Evolutionary conservation across 2,888 invertebrate species (phyloP), one percentile per base, ranked within the genome.

Genomic region (Metallyticus violacea): DNA sequence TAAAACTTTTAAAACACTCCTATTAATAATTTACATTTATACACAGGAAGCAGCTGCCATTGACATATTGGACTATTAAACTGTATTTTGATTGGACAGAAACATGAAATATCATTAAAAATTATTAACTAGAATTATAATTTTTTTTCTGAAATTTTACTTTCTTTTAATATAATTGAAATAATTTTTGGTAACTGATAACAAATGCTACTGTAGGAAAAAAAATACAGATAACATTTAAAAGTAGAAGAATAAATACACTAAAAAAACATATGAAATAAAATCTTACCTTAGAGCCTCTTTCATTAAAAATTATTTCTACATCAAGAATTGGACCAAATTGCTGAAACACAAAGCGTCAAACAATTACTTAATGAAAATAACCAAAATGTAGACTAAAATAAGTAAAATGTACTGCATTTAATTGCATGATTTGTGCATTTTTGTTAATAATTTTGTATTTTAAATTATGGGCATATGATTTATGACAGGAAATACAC

Each of bases 241-340:
- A 79, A 25, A 81, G n/a, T 79, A 77, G 27, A 26, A 78, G 81
- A 81, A 81, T 77, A 9, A 26, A 87, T 82, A 77, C 26, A n/a
- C 27, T 40, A 27, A 40, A 82, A 30, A 87, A 85, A 26, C 40
- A 62, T 22, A 62, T 22, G 15, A 62, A 62, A 62, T 62, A 22
- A 76, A 88, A 79, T 88, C 97, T 96, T 96, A 99, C 99, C 98
- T 99, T 99, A 91, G 99, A 99, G 93, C 99, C 99, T 90, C 99
- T 95, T 94, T 99, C 99, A 93, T 99, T 99, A 95, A 99, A 99
- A 93, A 99, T 99, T 91, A 99, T 99, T 95, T 99, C 99, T 93
- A 99, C 99, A 94, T 99, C 99, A 93, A 99, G 95, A 92, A 99
- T 99, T 91, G 97, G 96, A 92, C 99, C 99, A 94, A 97, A 99